Evolutionary conservation across 2,113 vertebrate genomes (phyloP).

Genomic region (Laticauda colubrina): DNA sequence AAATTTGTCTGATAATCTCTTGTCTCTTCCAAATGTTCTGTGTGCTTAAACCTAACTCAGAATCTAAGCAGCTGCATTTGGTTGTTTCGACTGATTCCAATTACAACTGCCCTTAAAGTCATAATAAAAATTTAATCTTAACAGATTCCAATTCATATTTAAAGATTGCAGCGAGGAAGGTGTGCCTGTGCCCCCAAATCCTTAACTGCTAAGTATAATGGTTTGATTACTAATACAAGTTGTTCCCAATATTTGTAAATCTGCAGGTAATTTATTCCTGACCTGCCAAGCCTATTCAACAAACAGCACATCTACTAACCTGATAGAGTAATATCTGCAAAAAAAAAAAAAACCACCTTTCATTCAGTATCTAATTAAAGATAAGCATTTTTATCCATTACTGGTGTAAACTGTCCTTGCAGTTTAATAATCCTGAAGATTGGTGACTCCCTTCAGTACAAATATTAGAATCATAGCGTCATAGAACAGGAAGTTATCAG

Average conservation of each 20-base stretch:
- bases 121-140: not conserved
- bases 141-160: not conserved
- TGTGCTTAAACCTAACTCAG: not conserved
- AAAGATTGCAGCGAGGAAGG: not conserved
- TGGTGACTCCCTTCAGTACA: not conserved
- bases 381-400: too few relatives aligned
- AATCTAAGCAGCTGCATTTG: not conserved
- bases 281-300: not conserved
- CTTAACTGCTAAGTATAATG: not conserved
- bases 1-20: not conserved
- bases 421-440: not conserved
- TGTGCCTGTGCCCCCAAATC: not conserved
- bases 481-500: not conserved
- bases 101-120: not conserved
- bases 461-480: not conserved
- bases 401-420: not conserved
- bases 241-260: not conserved
- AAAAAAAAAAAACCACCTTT: too few relatives aligned
- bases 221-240: not conserved
- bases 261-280: not conserved
- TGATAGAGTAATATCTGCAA: not conserved
- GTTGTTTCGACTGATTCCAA: not conserved
- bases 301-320: not conserved
- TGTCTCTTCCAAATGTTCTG: not conserved
- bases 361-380: not conserved